Evolutionary conservation across 2,888 invertebrate species (phyloP), one percentile per base, ranked within the genome.

Genomic region (Rosalia funebris): DNA sequence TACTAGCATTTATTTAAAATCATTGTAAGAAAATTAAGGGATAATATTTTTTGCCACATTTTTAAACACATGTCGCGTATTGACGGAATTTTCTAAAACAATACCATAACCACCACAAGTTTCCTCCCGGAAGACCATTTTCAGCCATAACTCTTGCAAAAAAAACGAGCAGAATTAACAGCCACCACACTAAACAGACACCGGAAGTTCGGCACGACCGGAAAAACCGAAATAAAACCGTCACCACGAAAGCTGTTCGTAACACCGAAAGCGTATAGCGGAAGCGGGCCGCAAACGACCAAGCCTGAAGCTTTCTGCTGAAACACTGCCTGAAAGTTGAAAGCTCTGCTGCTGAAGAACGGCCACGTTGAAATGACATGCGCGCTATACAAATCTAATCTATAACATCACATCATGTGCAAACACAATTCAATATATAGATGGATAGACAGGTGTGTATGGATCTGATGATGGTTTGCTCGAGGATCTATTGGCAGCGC

Each of bases 321-420:
- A 68, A 66, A 67, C 65, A 62, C 53, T 36, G 59, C 55, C 59
- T 45, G 57, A 65, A 63, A 61, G 62, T 67, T 65, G 70, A 70
- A 69, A 71, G 68, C 72, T 68, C 69, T 65, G 71, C 73, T 71
- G 70, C 68, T 68, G 69, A 68, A 70, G 62, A 65, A 71, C 70
- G 63, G 70, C 63, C 58, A 62, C 60, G 52, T 60, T 61, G 64
- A 77, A 73, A 72, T 76, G 78, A 75, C 80, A 80, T 80, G 80
- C 80, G 80, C 80, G 75, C 69, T 66, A 63, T 64, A 66, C 76
- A 77, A 79, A 79, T 79, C 79, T 79, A 80, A 80, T 80, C 81
- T 81, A 81, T 80, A 80, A 79, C 76, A 79, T 79, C 77, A 76
- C 76, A 77, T 70, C 68, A 72, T 72, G 71, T 71, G 65, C 68